phyloP scores from a whole-genome alignment of 2,797 vertebrate species.

The Zenarchopterus dispar region DNA sequence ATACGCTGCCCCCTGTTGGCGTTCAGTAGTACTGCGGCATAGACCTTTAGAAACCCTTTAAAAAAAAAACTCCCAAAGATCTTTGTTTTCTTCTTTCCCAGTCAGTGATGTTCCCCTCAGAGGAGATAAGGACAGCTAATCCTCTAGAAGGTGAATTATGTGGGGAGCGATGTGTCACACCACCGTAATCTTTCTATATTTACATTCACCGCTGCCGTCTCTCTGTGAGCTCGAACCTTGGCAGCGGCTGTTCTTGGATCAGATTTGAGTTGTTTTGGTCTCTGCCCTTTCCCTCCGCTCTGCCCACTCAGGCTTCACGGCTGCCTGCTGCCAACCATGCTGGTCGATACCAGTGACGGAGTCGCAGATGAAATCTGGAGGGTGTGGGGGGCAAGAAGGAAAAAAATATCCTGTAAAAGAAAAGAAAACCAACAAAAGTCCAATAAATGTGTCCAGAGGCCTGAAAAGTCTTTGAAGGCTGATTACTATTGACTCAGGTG shows the following conservation, averaged over 20 bases:
- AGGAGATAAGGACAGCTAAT: slow-evolving; percentile 32
- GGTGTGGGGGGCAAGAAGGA: slow-evolving; percentile 17
- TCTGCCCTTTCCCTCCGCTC: slow-evolving; percentile 53
- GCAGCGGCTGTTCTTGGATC: slow-evolving; percentile 56
- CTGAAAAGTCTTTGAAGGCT: too few species aligned
- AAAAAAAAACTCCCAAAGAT: not conserved
- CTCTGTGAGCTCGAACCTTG: slow-evolving; percentile 57
- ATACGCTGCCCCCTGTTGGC: not conserved
- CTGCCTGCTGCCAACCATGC: slow-evolving; percentile 46
- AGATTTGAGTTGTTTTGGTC: slow-evolving; percentile 53
- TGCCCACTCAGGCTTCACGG: slow-evolving; percentile 61
- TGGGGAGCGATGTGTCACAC: slow-evolving; percentile 53
- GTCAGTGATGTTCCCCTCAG: slow-evolving; percentile 2
- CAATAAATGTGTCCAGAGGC: too few species aligned
- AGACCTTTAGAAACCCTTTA: too few species aligned
- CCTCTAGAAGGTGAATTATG: slow-evolving; percentile 56
- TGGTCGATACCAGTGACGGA: slow-evolving; percentile 17
- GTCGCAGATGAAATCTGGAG: slow-evolving; percentile 17
- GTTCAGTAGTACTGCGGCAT: not conserved
- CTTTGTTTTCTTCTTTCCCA: not conserved
- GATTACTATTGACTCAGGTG: too few species aligned
- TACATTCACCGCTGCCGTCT: slow-evolving; percentile 39
- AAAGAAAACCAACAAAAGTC: not conserved
- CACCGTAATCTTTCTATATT: slow-evolving; percentile 61
- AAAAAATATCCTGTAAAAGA: slow-evolving; percentile 27